Evolutionary conservation across 53 echinoderm and acorn worm genomes (phyloP), one percentile per base, ranked within the genome.

Genomic region (Actinopyga echinites): DNA sequence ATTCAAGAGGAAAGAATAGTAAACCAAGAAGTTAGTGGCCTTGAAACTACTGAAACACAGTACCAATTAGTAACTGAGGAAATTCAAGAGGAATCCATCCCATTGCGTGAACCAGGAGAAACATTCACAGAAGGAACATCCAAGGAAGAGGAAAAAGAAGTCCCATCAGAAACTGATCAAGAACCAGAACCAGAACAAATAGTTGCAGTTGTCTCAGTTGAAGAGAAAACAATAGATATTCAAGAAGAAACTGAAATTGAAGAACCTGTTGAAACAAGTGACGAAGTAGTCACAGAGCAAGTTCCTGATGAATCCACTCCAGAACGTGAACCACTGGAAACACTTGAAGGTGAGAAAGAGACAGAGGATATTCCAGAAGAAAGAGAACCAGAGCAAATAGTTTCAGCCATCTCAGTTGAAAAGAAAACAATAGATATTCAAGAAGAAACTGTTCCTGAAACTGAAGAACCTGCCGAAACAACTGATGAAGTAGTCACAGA

Each of bases 401-500:
- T 6, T 6, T 8, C 40, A 6, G 40, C 4, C 4, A 40, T 4
- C 4, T 6, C 40, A 6, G 40, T 6, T 36, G 42, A 61, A 38
- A 20, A 28, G 19, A 36, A 33, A 31, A 5, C 38, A 13, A 22
- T 8, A 71, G 40, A 66, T 56, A 22, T 21, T 44, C 19, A 7
- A 38, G 35, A 65, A 78, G 75, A 34, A 77, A 82, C 36, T 43
- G 28, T 80, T 62, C 37, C 74, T 44, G 59, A 78, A 40, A 89
- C 64, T 38, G 83, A 93, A 81, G 83, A 84, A 24, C 84, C 61
- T 54, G 56, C 56, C 5, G 62, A 87, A 68, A 60, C 85, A 34
- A 43, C 75, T 64, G 73, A 83, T 28, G 67, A 19, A 26, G 64
- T 64, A 26, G 64, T 64, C 12, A 24, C 11, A 24, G 64, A 1